A percentile compares a stretch with the other conserved stretches of the same genome.
phyloP scores from a whole-genome alignment of 2,888 invertebrate genomes.

The Tetropium fuscum region DNA sequence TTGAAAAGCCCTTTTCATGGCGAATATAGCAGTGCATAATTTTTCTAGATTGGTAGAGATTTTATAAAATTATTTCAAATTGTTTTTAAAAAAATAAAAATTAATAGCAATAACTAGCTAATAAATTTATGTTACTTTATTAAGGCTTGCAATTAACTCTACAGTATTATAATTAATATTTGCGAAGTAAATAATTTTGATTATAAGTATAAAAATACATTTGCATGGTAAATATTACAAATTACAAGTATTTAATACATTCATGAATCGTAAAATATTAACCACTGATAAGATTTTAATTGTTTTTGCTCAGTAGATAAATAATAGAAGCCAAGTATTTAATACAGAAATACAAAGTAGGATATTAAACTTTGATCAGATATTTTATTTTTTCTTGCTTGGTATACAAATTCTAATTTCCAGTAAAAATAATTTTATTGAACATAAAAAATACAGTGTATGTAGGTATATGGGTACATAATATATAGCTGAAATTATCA shows the following conservation, averaged over 20 bases:
- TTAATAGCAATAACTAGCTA: no score
- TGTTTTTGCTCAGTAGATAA: not conserved
- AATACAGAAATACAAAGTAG: not conserved
- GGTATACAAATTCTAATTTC: not conserved
- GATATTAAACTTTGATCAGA: slow-evolving; percentile 2
- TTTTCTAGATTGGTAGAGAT: no score
- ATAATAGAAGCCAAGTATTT: slow-evolving; percentile 1
- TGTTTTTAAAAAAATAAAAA: no score
- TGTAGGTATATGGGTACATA: no score
- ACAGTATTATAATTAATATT: not conserved
- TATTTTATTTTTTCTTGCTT: not conserved
- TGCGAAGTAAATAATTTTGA: not conserved
- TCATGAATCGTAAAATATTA: not conserved
- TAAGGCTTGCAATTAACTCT: not conserved
- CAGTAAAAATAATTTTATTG: slow-evolving; percentile 4
- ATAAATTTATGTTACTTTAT: no score
- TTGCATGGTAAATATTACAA: not conserved
- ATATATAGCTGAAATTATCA: no score
- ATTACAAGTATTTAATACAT: not conserved
- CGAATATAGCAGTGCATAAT: no score
- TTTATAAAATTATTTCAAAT: no score
- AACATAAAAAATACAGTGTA: not conserved
- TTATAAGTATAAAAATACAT: not conserved
- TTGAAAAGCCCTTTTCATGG: no score
- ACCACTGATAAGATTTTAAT: not conserved